Evolutionary conservation across 2,888 invertebrate genomes (phyloP), one percentile per base, ranked within the genome.

Genomic region (Heliothis peltigera): DNA sequence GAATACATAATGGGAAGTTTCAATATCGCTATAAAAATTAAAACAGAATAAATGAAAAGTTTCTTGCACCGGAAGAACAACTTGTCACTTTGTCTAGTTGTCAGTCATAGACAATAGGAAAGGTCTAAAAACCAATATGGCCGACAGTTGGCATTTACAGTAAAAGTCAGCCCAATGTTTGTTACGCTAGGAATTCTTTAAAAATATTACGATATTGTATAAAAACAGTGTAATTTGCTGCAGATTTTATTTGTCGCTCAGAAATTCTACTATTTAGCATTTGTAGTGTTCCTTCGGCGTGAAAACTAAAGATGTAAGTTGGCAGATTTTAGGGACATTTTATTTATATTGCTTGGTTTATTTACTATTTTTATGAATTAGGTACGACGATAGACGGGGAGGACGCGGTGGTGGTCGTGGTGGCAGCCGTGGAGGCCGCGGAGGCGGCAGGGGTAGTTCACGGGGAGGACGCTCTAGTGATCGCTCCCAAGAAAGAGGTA

Each of bases 351-450:
- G 61, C 35, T 68, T 57, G 19, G 19, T 49, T 48, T 73, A 72
- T 60, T 56, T 66, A 70, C 21, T 43, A 63, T 48, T 70, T 73
- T 64, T 74, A 56, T 80, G 64, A 68, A 85, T 72, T 78, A 95
- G 95, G 95, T 95, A 95, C 79, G 95, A 95, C 83, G 95, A 95
- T 83, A 95, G 95, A 80, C 95, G 95, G 70, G 95, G 95, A 44
- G 93, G 92, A 42, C 89, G 93, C 42, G 89, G 94, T 22, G 92
- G 89, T 2, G 79, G 89, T 6, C 77, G 91, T 1, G 85, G 94
- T 19, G 89, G 91, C 7, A 62, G 69, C 62, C 70, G 70, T 21
- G 58, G 87, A 8, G 80, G 87, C 4, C 75, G 90, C 12, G 85
- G 94, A 17, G 90, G 91, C 1, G 82, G 90, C 4, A 85, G 95